Evolutionary conservation across 1,140 invertebrate genomes (phyloP).

Genomic region (Schmidtea mediterranea): DNA sequence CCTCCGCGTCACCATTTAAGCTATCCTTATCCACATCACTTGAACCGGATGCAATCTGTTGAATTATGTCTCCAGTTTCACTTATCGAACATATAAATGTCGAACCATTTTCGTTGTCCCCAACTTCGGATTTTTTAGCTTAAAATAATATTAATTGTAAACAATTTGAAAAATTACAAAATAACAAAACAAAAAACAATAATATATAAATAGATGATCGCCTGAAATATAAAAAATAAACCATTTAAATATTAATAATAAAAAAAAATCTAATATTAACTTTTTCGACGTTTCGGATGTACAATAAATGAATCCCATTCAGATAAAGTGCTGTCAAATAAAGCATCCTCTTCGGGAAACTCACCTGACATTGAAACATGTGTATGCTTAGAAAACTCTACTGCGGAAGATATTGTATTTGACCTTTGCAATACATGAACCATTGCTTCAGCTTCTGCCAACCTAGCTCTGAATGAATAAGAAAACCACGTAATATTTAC

Average conservation of each 20-base stretch:
- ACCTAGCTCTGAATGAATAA: background rate
- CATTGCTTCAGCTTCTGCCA: constrained; percentile 1
- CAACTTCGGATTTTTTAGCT: background rate
- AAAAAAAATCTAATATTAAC: constrained; percentile 27
- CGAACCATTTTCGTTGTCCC: background rate
- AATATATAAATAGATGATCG: too few species aligned
- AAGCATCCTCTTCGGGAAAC: too few species aligned
- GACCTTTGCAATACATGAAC: background rate
- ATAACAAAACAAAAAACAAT: background rate
- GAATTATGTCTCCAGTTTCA: constrained; percentile 9
- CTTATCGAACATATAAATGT: background rate
- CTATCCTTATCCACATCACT: constrained; percentile 1
- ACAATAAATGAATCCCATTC: constrained; percentile 5
- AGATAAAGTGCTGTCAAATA: background rate
- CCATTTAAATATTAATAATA: too few species aligned
- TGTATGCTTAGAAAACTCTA: too few species aligned
- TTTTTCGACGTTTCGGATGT: too few species aligned
- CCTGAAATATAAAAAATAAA: too few species aligned
- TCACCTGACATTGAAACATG: too few species aligned
- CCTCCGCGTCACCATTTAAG: constrained; percentile 3
- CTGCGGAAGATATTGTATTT: too few species aligned
- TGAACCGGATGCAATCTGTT: constrained; percentile 8
- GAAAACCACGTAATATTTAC: too few species aligned
- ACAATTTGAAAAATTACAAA: constrained; percentile 28
- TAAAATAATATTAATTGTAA: constrained; percentile 50